Conservation (phyloP, 2,113 vertebrate species). For the Otis tarda region DNA sequence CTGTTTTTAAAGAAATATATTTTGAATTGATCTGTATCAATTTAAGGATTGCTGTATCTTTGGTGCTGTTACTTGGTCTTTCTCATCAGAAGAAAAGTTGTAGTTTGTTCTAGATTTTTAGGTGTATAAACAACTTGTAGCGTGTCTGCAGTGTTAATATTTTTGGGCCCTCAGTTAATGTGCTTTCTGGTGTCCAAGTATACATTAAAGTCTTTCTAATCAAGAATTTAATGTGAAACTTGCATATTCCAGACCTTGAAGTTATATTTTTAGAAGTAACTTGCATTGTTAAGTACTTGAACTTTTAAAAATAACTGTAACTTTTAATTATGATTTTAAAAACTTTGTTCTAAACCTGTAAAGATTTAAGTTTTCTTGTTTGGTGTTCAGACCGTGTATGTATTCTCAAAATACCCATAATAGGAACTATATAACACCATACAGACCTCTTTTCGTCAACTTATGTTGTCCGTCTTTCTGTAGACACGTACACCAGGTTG, state of each 20-base stretch:
- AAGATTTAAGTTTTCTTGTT: background rate
- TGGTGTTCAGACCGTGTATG: background rate
- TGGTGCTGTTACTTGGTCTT: background rate
- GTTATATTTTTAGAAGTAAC: background rate
- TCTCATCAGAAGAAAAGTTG: background rate
- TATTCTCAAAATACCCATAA: background rate
- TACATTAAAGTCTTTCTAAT: background rate
- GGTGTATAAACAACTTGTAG: background rate
- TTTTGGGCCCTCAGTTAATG: background rate
- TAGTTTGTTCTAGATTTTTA: background rate
- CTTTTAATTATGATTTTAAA: background rate
- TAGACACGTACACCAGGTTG: constrained; percentile 94
- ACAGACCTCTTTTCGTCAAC: background rate
- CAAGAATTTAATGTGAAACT: background rate
- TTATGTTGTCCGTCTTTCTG: background rate
- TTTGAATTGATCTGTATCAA: background rate
- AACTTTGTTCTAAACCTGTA: background rate
- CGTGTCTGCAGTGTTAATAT: background rate
- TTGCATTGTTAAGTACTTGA: background rate
- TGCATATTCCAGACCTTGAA: background rate
- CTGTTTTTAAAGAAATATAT: background rate
- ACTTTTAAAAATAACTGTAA: background rate
- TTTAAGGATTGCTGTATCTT: background rate
- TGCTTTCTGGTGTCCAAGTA: background rate
- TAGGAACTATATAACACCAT: no score